Evolutionary conservation across 2,888 invertebrate genomes (phyloP), one percentile per base, ranked within the genome.

Genomic region (Drosophila prostipennis): DNA sequence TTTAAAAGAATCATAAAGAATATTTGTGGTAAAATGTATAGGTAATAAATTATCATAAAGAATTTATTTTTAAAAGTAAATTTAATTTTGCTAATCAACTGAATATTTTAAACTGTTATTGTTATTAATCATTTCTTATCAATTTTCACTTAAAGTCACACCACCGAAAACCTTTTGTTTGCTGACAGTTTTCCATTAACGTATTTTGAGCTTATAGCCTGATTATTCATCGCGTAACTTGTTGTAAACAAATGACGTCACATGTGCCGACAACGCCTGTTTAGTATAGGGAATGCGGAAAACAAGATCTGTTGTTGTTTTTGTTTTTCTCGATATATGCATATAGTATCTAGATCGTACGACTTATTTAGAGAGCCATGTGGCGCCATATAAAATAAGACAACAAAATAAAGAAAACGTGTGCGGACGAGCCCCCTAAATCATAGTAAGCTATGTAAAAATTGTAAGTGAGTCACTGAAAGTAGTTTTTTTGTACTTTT

Each of bases 211-310:
- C 39, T 52, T 67, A 42, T 58, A 23, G 39, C 39, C 13, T 57
- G 60, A 63, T 61, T 54, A 40, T 7, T 39, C 36, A 65, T 32
- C 43, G 23, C 13, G 34, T 39, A 40, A 58, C 26, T 58, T 52
- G 46, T 36, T 80, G 77, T 84, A 78, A 87, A 85, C 88, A 87
- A 77, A 76, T 87, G 86, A 89, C 78, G 78, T 85, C 85, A 86
- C 70, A 46, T 7, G 6, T 64, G 60, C 57, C 57, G 56, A 52
- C 49, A 73, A 74, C 59, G 68, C 34, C 61, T 64, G 77, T 52
- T 72, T 52, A 54, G 16, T 26, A 42, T 19, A 13, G 49, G 64
- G 70, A 83, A 86, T 77, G 76, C 77, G 79, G 79, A 84, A 79
- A 72, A 69, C 58, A 67, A 53, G 51, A 45, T 65, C 43, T 16